Percentiles rank a stretch among this genome's conserved stretches.
Evolutionary conservation across 2,888 invertebrate species (phyloP).

Genomic region (Congeria kusceri): DNA sequence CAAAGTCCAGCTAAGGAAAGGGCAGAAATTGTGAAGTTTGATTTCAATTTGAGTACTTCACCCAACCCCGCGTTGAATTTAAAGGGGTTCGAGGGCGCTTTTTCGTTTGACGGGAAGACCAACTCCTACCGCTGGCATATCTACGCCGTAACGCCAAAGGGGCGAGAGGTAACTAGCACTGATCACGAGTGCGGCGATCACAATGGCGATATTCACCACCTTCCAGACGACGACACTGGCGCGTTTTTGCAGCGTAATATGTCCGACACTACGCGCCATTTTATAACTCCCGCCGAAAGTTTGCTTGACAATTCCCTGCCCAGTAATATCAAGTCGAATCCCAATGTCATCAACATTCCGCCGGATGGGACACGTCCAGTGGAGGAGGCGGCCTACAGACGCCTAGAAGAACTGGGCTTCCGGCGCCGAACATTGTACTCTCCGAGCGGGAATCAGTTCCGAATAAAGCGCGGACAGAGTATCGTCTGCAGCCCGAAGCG

Average conservation of each 20-base stretch:
- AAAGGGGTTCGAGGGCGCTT: conserved; percentile 53
- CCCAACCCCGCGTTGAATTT: conserved; percentile 18
- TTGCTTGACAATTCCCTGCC: conserved; percentile 20
- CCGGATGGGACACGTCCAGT: conserved; percentile 1
- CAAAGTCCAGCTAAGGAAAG: not conserved
- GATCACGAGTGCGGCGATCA: not conserved
- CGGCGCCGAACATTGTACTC: conserved; percentile 38
- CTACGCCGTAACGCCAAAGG: conserved; percentile 28
- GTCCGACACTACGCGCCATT: conserved; percentile 41
- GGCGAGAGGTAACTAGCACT: not conserved
- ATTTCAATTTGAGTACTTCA: conserved; percentile 31
- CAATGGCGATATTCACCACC: no score
- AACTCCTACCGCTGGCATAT: conserved; percentile 54
- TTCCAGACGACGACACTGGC: conserved; percentile 11
- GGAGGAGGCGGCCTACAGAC: conserved; percentile 37
- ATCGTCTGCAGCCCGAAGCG: conserved; percentile 27
- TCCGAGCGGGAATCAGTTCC: conserved; percentile 34
- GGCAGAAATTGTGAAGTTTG: conserved; percentile 56
- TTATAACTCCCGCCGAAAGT: conserved; percentile 46
- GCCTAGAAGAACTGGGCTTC: conserved; percentile 54
- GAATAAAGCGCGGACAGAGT: conserved; percentile 11
- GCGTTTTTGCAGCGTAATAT: conserved; percentile 13
- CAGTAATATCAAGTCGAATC: not conserved
- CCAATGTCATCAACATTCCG: not conserved
- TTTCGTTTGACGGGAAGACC: conserved; percentile 46